These are phyloP conservation scores for Calvadosia cruxmelitensis DNA, from an alignment of 30 jellyfish, hydroid and myxozoan species.

Conservation along the genomic window DNA sequence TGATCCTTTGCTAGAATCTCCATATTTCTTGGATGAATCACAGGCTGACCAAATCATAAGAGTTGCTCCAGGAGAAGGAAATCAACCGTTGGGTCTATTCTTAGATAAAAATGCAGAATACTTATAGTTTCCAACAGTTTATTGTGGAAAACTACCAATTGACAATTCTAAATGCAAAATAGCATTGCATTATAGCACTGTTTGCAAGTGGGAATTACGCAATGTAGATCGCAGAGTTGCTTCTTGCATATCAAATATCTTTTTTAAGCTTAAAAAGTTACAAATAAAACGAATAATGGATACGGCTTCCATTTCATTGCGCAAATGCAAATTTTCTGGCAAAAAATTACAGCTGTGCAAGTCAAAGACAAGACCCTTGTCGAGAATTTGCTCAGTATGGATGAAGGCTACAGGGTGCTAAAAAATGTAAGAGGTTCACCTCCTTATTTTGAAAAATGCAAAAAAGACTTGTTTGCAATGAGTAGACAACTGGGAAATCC, in stretches of 20 bases:
- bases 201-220: constrained; percentile 32
- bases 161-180: background rate
- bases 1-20: constrained; percentile 10
- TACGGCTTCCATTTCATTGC: constrained; percentile 14
- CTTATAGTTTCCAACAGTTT: constrained; percentile 17
- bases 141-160: constrained; percentile 10
- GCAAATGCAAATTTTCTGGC: constrained; percentile 16
- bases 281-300: constrained; percentile 17
- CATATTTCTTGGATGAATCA: background rate
- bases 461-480: constrained; percentile 25
- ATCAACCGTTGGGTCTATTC: constrained; percentile 18
- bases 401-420: constrained; percentile 21
- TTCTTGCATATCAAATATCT: constrained; percentile 9
- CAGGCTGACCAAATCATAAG: background rate
- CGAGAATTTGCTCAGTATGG: constrained; percentile 2
- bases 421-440: constrained; percentile 19
- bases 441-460: constrained; percentile 21
- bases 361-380: background rate
- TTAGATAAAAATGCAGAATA: constrained; percentile 13
- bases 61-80: constrained; percentile 28
- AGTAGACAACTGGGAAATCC: constrained; percentile 24
- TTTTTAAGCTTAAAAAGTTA: constrained; percentile 7
- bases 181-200: background rate
- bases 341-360: constrained; percentile 6
- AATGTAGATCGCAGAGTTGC: constrained; percentile 21